Evolutionary conservation across 2,113 vertebrate species (phyloP), one percentile per base, ranked within the genome.

Genomic region (Empidonax traillii): DNA sequence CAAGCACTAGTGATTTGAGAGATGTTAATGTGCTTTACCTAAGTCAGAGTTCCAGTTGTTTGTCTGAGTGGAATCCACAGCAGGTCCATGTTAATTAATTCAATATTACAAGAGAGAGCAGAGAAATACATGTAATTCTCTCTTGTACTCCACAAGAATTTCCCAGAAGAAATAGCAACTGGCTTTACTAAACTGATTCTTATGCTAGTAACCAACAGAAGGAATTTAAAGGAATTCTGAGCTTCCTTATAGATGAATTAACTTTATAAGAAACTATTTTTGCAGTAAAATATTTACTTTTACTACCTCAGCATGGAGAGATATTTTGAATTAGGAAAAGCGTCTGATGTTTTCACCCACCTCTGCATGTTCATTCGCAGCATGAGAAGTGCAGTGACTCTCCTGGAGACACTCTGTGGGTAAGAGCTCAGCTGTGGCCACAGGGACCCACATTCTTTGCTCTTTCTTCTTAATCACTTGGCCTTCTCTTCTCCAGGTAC

Each of bases 241-340:
- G 27, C 31, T 37, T 78, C 49, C 52, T 92, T 81, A 72, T 75
- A 28, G 2, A 93, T 90, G 35, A 93, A 88, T 92, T 95, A 94
- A 81, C 90, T 86, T 94, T 66, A 91, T 33, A 90, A 82, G 65
- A 62, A 78, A 30, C 53, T 37, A 30, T 72, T 58, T 90, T 92
- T 93, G 61, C 56, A 68, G 67, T 84, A 65, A 84, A 93, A 93
- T 84, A 94, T 95, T 93, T 91, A 62, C 61, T 85, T 84, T 87
- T 89, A 14, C 47, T 24, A n/a, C 68, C 37, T 88, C 73, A 79
- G 68, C 37, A 52, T 53, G 15, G 30, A 67, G 76, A 76, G 41
- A 33, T 18, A 76, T 82, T 91, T 76, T 30, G 83, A 88, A 94
- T 92, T 68, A 62, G 68, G 76, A 75, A 53, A 61, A 84, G 55